Evolutionary conservation across 2,113 vertebrate species (phyloP).

Genomic region (Rhea americana): DNA sequence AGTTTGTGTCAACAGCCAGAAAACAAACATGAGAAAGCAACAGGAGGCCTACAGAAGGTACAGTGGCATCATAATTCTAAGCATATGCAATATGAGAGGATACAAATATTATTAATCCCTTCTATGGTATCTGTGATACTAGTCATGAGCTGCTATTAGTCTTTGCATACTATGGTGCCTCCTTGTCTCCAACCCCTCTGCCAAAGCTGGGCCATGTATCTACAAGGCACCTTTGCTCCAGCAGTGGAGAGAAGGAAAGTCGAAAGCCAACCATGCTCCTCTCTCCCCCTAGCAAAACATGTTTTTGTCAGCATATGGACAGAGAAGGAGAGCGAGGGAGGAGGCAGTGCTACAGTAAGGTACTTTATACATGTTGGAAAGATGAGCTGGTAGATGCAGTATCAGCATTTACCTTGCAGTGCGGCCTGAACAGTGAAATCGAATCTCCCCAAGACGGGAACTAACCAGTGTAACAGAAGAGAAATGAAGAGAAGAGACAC

Average conservation of each 20-base stretch:
- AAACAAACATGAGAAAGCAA: neutral
- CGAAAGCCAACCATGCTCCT: neutral
- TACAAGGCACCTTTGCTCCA: neutral
- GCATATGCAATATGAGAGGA: neutral
- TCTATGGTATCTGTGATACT: neutral
- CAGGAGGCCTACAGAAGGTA: accelerated
- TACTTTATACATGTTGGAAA: neutral
- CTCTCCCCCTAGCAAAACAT: neutral
- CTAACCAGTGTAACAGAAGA: neutral
- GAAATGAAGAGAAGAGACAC: neutral
- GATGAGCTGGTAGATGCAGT: neutral
- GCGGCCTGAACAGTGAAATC: accelerated
- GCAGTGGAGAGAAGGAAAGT: neutral
- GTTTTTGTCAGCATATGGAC: neutral
- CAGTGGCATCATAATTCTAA: accelerated
- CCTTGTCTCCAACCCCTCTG: neutral
- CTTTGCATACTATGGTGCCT: accelerated
- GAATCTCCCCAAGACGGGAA: neutral
- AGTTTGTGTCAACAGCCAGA: neutral
- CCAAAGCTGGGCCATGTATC: neutral
- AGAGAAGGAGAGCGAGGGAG: neutral
- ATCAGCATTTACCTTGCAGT: neutral
- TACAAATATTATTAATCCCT: neutral
- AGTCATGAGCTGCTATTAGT: neutral
- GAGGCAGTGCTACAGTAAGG: neutral